Conservation (phyloP, 2,113 vertebrate species). For the Percina caprodes region DNA sequence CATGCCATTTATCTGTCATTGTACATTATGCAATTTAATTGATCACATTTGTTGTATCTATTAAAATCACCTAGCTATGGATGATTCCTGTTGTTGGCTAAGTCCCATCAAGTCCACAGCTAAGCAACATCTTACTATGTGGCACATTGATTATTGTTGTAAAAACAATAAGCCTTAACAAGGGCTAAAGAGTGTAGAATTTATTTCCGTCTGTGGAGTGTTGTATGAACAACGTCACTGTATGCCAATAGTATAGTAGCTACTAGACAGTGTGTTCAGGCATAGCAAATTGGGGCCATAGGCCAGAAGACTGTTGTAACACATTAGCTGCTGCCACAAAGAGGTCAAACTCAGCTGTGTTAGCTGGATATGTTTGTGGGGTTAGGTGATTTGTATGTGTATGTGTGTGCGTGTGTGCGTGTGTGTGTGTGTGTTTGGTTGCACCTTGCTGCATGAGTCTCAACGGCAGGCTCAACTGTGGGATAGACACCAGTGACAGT, state of each 20-base stretch:
- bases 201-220: conserved; percentile 10
- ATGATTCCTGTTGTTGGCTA: neutral
- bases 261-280: conserved; percentile 44
- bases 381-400: conserved; percentile 15
- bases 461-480: conserved; percentile 4
- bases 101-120: conserved; percentile 13
- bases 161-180: conserved; percentile 18
- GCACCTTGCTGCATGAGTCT: conserved; percentile 6
- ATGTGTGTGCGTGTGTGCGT: neutral
- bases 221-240: neutral
- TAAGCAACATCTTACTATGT: conserved; percentile 1
- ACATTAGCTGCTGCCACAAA: conserved; percentile 61
- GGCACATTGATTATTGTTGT: conserved; percentile 11
- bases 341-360: conserved; percentile 60
- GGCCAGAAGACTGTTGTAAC: conserved; percentile 64
- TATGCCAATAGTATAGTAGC: conserved; percentile 11
- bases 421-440: neutral
- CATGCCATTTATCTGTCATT: conserved; percentile 54
- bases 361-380: conserved; percentile 20
- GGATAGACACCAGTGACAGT: conserved; percentile 27
- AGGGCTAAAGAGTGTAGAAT: neutral
- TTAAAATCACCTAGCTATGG: conserved; percentile 38
- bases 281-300: conserved; percentile 63
- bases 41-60: conserved; percentile 46
- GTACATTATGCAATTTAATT: conserved; percentile 43